Evolutionary conservation across 2,797 vertebrate species (phyloP).

Genomic region (Peromyscus melanophrys): DNA sequence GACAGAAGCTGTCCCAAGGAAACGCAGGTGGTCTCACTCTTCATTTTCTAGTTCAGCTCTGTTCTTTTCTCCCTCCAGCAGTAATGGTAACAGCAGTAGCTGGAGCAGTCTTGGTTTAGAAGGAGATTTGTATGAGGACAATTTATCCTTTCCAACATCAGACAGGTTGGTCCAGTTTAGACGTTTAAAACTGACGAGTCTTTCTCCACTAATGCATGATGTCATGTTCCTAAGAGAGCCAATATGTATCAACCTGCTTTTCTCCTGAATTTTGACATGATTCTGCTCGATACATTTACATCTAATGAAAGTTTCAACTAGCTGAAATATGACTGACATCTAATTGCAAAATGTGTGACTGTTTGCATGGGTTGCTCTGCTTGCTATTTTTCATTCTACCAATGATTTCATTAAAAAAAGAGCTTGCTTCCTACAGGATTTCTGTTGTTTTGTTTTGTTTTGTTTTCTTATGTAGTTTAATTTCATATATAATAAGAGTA

Average conservation of each 20-base stretch:
- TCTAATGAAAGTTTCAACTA: slow-evolving; percentile 84
- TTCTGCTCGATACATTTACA: slow-evolving; percentile 88
- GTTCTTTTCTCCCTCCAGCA: slow-evolving; percentile 94
- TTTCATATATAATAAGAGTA: slow-evolving; percentile 61
- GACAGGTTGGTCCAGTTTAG: slow-evolving; percentile 96
- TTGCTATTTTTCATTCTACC: slow-evolving; percentile 85
- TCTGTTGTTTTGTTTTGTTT: slow-evolving; percentile 79
- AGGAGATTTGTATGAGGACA: slow-evolving; percentile 98
- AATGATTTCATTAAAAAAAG: slow-evolving; percentile 84
- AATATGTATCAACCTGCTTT: slow-evolving; percentile 85
- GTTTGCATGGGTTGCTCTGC: slow-evolving; percentile 87
- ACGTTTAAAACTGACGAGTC: slow-evolving; percentile 87
- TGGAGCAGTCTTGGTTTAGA: slow-evolving; percentile 99
- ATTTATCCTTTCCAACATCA: slow-evolving; percentile 98
- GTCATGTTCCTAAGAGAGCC: slow-evolving; percentile 87
- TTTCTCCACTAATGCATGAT: slow-evolving; percentile 92
- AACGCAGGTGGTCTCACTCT: slow-evolving; percentile 83
- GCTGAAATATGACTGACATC: slow-evolving; percentile 84
- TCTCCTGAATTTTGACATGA: slow-evolving; percentile 83
- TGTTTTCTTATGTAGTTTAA: slow-evolving; percentile 54
- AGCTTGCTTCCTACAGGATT: slow-evolving; percentile 91
- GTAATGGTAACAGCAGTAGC: slow-evolving; percentile 99
- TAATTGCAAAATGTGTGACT: slow-evolving; percentile 83
- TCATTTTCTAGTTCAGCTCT: slow-evolving; percentile 91
- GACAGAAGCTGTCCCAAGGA: slow-evolving; percentile 79